phyloP scores from a whole-genome alignment of 2,113 vertebrate species.

The Menura novaehollandiae region DNA sequence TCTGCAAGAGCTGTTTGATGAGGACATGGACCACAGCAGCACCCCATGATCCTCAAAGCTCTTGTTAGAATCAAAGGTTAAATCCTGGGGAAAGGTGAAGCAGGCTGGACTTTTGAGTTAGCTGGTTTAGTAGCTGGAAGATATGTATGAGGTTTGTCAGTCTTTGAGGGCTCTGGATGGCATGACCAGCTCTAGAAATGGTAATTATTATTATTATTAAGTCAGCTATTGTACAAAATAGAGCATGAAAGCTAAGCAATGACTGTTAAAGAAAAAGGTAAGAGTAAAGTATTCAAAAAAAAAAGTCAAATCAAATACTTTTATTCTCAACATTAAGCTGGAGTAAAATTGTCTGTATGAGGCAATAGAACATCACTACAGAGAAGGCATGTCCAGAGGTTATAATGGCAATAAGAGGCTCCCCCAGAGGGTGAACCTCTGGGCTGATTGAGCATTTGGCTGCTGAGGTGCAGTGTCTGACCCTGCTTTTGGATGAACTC shows the following conservation, averaged over 20 bases:
- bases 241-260: neutral
- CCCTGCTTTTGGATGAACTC: neutral
- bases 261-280: neutral
- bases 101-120: neutral
- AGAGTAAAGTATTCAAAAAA: neutral
- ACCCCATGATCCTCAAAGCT: neutral
- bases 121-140: neutral
- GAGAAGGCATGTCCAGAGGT: neutral
- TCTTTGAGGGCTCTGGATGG: neutral
- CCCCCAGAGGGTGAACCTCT: neutral
- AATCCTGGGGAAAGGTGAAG: neutral
- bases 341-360: neutral
- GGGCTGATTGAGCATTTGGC: neutral
- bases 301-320: neutral
- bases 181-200: neutral
- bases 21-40: neutral
- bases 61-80: neutral
- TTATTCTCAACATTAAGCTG: neutral
- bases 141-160: neutral
- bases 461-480: neutral
- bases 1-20: neutral
- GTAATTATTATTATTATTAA: neutral
- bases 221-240: neutral
- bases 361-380: neutral
- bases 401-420: neutral